These are phyloP conservation scores for Drosophila heteroneura DNA, from an alignment of 2,888 invertebrate species.

Conservation along the genomic window DNA sequence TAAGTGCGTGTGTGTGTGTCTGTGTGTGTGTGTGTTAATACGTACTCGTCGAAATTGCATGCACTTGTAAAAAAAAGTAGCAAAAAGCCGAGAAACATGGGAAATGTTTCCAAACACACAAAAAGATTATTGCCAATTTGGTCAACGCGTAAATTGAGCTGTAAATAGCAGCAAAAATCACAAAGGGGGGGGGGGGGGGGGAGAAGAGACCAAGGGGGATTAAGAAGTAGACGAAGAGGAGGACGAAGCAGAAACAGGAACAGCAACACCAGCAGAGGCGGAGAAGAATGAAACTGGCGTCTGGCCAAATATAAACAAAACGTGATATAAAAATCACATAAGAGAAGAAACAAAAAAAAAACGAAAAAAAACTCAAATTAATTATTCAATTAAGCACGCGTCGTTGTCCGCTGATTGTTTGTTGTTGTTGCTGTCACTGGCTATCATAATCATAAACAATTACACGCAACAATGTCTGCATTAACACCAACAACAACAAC, in stretches of 20 bases:
- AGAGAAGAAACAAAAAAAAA: neutral
- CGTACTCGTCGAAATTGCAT: conserved; percentile 19
- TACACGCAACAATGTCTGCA: conserved; percentile 46
- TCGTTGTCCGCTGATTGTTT: conserved; percentile 30
- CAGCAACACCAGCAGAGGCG: neutral
- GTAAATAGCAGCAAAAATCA: conserved; percentile 8
- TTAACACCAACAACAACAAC: conserved; percentile 19
- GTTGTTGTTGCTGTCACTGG: conserved; percentile 29
- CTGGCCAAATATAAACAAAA: conserved; percentile 69
- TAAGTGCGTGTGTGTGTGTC: neutral
- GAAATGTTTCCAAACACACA: neutral
- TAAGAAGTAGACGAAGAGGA: neutral
- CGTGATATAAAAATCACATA: conserved; percentile 58
- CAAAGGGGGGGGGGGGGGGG: neutral
- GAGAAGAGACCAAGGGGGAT: no score
- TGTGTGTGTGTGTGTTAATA: conserved; percentile 1
- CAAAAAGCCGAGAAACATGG: conserved; percentile 5
- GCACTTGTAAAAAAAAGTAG: conserved; percentile 25
- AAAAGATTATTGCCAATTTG: conserved; percentile 31
- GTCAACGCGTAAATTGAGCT: conserved; percentile 33
- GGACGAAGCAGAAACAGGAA: neutral
- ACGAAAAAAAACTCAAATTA: conserved; percentile 55
- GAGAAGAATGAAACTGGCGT: conserved; percentile 35
- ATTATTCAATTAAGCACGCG: conserved; percentile 78
- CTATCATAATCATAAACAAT: conserved; percentile 60